Conservation (phyloP, 2,888 invertebrate species). For the Drosophila pseudotalamancana region DNA sequence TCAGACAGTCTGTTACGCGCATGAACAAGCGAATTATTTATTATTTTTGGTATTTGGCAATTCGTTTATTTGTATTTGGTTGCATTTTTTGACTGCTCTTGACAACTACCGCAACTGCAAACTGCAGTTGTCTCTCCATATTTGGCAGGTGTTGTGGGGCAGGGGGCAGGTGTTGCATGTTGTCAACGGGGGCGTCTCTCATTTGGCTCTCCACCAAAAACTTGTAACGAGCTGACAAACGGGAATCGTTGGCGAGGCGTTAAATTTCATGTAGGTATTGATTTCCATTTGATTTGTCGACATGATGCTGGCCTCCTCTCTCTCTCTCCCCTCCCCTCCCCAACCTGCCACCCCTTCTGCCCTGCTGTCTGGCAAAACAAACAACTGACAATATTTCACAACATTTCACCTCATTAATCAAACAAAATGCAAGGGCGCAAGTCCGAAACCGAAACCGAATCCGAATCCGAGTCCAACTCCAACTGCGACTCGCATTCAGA, state of each 20-base stretch:
- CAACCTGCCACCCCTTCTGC: neutral
- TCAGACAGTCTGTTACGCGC: neutral
- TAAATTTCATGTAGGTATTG: conserved; percentile 74
- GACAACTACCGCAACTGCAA: conserved; percentile 53
- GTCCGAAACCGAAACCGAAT: neutral
- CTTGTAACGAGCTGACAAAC: conserved; percentile 39
- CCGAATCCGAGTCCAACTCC: conserved; percentile 1
- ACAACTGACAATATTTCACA: conserved; percentile 78
- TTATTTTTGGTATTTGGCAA: conserved; percentile 40
- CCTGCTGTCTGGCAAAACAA: neutral
- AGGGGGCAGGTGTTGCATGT: neutral
- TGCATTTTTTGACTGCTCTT: conserved; percentile 55
- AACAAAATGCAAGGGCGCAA: conserved; percentile 62
- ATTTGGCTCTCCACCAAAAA: conserved; percentile 8
- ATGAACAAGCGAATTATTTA: conserved; percentile 1
- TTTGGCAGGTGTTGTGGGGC: conserved; percentile 21
- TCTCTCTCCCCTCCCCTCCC: neutral
- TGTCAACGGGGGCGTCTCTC: conserved; percentile 34
- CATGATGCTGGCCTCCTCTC: conserved; percentile 6
- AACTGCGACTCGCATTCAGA: conserved; percentile 25
- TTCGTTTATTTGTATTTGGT: conserved; percentile 46
- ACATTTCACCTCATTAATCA: conserved; percentile 84
- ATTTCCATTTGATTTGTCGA: conserved; percentile 75
- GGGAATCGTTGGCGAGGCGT: conserved; percentile 55
- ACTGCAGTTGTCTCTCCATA: conserved; percentile 49